Percentiles rank a stretch among this genome's conserved stretches.
Evolutionary conservation across 2,113 vertebrate genomes (phyloP).

Genomic region (Gadus chalcogrammus): DNA sequence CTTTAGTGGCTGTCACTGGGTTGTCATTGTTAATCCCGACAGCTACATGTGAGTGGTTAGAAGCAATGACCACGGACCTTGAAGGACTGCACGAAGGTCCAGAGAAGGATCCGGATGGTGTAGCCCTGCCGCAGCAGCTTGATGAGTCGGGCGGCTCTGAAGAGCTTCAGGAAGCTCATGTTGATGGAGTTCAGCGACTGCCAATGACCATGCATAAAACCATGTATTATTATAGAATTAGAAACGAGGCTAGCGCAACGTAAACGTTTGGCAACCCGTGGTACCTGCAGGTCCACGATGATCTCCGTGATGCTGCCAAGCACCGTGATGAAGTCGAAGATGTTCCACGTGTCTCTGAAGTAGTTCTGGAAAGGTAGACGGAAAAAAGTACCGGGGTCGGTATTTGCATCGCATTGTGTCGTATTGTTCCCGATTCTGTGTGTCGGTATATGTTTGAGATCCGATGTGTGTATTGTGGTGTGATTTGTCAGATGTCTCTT

Average conservation of each 20-base stretch:
- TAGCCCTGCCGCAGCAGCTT: slow-evolving; percentile 96
- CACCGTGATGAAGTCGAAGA: slow-evolving; percentile 98
- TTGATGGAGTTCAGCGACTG: slow-evolving; percentile 91
- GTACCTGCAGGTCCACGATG: slow-evolving; percentile 82
- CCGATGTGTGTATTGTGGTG: background rate
- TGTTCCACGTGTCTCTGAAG: slow-evolving; percentile 98
- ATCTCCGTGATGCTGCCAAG: slow-evolving; percentile 97
- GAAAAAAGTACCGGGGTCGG: background rate
- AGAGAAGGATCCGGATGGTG: slow-evolving; percentile 96
- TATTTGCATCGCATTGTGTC: background rate
- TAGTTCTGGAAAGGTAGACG: slow-evolving; percentile 82
- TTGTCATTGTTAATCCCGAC: background rate
- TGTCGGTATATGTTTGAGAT: background rate
- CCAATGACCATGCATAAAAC: slow-evolving; percentile 32
- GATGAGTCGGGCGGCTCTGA: slow-evolving; percentile 92
- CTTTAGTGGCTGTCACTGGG: no score
- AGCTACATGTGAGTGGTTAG: background rate
- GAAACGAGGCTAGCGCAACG: background rate
- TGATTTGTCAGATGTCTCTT: no score
- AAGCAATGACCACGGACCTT: slow-evolving; percentile 75
- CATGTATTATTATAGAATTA: slow-evolving; percentile 16
- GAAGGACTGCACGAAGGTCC: slow-evolving; percentile 98
- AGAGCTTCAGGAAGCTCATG: slow-evolving; percentile 98
- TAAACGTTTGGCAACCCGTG: slow-evolving; percentile 6
- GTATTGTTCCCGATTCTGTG: background rate